Percentiles rank a stretch among this genome's conserved stretches.
Evolutionary conservation across 2,113 vertebrate genomes (phyloP).

Genomic region (Romanogobio albipinnatus): DNA sequence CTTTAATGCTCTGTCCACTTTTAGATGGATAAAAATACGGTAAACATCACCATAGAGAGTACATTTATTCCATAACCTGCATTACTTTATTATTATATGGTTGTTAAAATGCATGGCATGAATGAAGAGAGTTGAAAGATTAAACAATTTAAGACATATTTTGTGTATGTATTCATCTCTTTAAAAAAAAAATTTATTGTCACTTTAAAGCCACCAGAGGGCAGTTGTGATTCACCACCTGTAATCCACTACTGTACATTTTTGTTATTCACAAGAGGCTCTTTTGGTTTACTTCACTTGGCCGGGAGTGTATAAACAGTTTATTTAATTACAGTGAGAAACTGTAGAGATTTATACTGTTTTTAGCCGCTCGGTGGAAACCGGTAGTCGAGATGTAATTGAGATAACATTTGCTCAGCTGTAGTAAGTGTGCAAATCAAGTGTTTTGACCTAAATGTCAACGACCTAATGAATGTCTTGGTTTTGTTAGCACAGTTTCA

Average conservation of each 20-base stretch:
- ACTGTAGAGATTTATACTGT: conserved; percentile 3
- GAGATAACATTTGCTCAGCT: background rate
- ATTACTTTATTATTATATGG: background rate
- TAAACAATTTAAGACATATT: background rate
- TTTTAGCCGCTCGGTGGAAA: background rate
- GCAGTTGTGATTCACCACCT: background rate
- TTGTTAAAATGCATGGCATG: background rate
- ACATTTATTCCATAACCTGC: background rate
- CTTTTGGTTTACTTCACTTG: conserved; percentile 8
- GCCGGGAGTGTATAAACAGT: background rate
- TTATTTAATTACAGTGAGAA: conserved; percentile 2
- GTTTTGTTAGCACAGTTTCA: background rate
- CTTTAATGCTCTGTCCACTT: background rate
- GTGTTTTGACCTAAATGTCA: conserved; percentile 11
- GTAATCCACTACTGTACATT: background rate
- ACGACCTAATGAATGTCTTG: background rate
- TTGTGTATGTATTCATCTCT: background rate
- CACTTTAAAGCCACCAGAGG: background rate
- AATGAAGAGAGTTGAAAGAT: background rate
- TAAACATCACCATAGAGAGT: background rate
- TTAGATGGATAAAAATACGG: background rate
- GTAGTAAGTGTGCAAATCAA: background rate
- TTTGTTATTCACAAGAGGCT: background rate
- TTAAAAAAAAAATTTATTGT: background rate
- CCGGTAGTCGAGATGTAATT: background rate